These are phyloP conservation scores for Characodon lateralis DNA, from an alignment of 2,797 vertebrate genomes.

Conservation along the genomic window DNA sequence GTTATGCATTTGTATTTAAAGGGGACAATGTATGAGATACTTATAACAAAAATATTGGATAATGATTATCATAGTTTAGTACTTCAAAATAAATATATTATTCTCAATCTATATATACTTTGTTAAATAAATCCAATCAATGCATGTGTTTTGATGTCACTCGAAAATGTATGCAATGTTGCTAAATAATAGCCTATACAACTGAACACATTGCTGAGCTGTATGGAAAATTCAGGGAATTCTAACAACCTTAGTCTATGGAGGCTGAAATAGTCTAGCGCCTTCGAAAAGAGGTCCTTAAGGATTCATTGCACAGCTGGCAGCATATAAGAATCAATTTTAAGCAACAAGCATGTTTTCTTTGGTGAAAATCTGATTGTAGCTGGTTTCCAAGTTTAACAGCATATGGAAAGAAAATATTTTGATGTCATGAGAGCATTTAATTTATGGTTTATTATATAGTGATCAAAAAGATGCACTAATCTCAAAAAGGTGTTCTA, in stretches of 20 bases:
- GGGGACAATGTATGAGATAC: background rate
- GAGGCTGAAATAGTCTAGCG: background rate
- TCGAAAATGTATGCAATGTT: background rate
- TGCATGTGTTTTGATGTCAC: background rate
- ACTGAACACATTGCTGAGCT: background rate
- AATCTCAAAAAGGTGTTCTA: background rate
- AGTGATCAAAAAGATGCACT: background rate
- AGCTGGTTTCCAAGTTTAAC: background rate
- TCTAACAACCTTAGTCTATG: background rate
- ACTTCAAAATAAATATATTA: no score
- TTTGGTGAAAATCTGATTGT: background rate
- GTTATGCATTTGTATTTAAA: background rate
- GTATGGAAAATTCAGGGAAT: background rate
- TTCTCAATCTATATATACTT: background rate
- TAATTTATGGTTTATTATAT: slow-evolving; percentile 10
- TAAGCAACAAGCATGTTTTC: background rate
- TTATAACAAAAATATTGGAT: background rate
- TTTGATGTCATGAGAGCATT: background rate
- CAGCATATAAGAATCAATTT: background rate
- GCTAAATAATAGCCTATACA: background rate
- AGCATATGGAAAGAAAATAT: background rate
- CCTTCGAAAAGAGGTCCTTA: background rate
- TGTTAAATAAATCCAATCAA: background rate
- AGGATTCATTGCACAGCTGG: background rate
- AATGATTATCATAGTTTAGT: background rate